A percentile compares a stretch with the other conserved stretches of the same genome.
Conservation (phyloP, 1,140 invertebrate genomes). For the Drosophila kepulauana region DNA sequence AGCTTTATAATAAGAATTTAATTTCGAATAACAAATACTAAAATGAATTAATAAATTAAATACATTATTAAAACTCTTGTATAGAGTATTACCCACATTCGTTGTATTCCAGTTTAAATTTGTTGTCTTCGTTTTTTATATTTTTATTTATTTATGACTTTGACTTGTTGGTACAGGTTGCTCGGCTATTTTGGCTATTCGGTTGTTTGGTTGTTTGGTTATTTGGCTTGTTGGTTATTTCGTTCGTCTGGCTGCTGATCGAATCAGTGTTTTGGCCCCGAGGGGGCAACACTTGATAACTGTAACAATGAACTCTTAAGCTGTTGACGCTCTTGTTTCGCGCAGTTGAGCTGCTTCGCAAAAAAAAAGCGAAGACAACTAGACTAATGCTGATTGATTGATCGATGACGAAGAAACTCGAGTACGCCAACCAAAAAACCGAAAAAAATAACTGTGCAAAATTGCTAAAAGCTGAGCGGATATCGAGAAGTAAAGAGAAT, state of each 20-base stretch:
- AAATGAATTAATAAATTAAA: no score
- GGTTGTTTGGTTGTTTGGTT: slow-evolving; percentile 3
- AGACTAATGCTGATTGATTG: slow-evolving; percentile 80
- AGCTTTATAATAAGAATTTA: no score
- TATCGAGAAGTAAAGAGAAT: slow-evolving; percentile 24
- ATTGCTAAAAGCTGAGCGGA: slow-evolving; percentile 56
- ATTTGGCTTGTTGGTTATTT: slow-evolving; percentile 7
- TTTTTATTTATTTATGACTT: slow-evolving; percentile 11
- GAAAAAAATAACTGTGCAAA: slow-evolving; percentile 36
- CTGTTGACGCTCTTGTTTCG: slow-evolving; percentile 80
- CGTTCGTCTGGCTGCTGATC: slow-evolving; percentile 6
- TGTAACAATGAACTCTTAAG: slow-evolving; percentile 84
- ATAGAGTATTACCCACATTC: not conserved
- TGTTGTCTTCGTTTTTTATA: slow-evolving; percentile 1
- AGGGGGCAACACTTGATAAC: slow-evolving; percentile 55
- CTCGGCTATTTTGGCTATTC: slow-evolving; percentile 5
- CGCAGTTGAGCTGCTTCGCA: slow-evolving; percentile 29
- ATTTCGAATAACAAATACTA: no score
- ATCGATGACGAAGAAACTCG: slow-evolving; percentile 28
- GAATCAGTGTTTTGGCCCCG: slow-evolving; percentile 7
- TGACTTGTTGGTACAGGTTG: slow-evolving; percentile 40
- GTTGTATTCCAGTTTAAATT: not conserved
- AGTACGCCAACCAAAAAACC: slow-evolving; percentile 12
- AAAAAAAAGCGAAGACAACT: slow-evolving; percentile 28
- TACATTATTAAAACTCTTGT: not conserved